Evolutionary conservation across 1,140 invertebrate genomes (phyloP).

Genomic region (Lasioglossum albipes): DNA sequence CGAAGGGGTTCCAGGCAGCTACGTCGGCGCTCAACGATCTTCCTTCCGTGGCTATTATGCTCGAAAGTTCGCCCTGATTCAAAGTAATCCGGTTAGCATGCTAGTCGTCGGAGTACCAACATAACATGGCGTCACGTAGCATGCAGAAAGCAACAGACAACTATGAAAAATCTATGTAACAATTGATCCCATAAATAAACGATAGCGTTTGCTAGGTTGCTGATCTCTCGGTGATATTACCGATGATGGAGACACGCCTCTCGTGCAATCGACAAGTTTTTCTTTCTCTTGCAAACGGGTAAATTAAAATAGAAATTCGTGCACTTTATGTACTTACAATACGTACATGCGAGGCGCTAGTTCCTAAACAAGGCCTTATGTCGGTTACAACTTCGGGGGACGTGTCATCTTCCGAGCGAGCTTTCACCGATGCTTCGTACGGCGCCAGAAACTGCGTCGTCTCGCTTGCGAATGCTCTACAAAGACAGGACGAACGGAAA

Average conservation of each 20-base stretch:
- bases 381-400: constrained; percentile 76
- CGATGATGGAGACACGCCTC: too few relatives aligned
- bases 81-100: constrained; percentile 6
- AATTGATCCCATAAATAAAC: background rate
- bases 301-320: constrained; percentile 73
- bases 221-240: background rate
- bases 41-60: constrained; percentile 75
- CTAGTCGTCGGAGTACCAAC: too few relatives aligned
- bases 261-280: too few relatives aligned
- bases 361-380: constrained; percentile 71
- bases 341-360: constrained; percentile 79
- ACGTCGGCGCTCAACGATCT: constrained; percentile 84
- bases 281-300: background rate
- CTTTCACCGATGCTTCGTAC: constrained; percentile 85
- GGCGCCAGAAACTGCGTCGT: constrained; percentile 88
- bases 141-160: constrained; percentile 24
- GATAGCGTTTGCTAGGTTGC: background rate
- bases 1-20: constrained; percentile 91
- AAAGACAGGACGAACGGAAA: constrained; percentile 65
- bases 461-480: constrained; percentile 87
- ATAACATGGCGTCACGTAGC: background rate
- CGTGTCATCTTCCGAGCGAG: constrained; percentile 76
- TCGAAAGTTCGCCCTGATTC: constrained; percentile 78
- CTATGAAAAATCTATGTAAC: constrained; percentile 38
- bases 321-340: constrained; percentile 79